Base-by-base conservation (phyloP, 2,113 vertebrate genomes). In the Synchiropus splendidus region DNA sequence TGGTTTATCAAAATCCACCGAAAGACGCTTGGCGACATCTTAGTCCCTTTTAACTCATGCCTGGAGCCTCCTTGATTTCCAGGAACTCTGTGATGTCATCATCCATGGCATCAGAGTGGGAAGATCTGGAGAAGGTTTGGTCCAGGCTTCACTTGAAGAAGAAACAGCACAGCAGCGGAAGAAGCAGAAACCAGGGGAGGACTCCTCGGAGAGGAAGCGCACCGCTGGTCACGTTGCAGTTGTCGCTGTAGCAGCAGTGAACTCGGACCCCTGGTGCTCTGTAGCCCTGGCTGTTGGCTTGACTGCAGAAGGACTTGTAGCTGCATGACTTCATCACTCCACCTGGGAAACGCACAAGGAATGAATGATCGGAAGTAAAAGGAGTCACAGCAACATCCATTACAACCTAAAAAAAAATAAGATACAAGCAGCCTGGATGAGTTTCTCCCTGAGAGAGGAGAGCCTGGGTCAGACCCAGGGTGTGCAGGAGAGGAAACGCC, bases 271-370 rank as follows among this genome's bases (percentile, higher is more conserved):
- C 88, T 0, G 88, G 87, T 0, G 83, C 80, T 32, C 81, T 67
- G 60, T 86, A 81, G 4, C 87, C 86, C 17, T 89, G 89, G 45
- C 84, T 85, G 83, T 74, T 70, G 0, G 89, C 89, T 57, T 88
- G 86, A 60, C 87, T 90, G 32, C 89, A 94, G 74, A 92, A 92
- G 13, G 90, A 89, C 68, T 80, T 85, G 81, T 88, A 92, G 6
- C 88, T 90, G 54, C 90, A 92, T 3, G 91, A 89, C 80, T 94
- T 94, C 85, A 90, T 89, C 38, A 94, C 78, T 0, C 89, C 89
- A 69, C 81, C 90, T 94, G 56, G 55, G 51, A 67, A 44, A 49
- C 3, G 45, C 16, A 60, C n/a, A n/a, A n/a, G n/a, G n/a, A n/a
- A n/a, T n/a, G n/a, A n/a, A n/a, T n/a, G n/a, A n/a, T n/a, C n/a